A percentile compares a stretch with the other conserved stretches of the same genome.
Conservation (phyloP, 2,797 vertebrate genomes). For the Rhynchotus rufescens region DNA sequence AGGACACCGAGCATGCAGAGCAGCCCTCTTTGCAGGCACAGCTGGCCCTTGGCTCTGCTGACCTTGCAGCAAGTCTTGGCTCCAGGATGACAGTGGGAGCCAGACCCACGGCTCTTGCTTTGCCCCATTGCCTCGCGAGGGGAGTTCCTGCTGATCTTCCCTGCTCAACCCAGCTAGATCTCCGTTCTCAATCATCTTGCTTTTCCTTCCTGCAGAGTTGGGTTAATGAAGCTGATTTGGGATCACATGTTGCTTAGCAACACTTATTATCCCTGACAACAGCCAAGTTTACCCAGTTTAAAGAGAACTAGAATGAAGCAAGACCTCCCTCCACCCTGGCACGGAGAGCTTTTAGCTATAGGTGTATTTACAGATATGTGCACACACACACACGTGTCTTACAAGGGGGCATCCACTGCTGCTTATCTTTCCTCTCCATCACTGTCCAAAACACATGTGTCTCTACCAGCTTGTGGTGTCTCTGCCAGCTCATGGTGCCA, state of each 20-base stretch:
- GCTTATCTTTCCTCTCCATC: not conserved
- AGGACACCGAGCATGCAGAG: accelerated
- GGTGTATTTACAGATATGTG: not conserved
- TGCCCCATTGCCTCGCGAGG: not conserved
- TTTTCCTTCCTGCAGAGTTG: not conserved
- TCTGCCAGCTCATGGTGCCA: not conserved
- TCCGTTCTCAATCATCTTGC: not conserved
- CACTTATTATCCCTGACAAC: slow-evolving; percentile 4
- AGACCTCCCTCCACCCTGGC: not conserved
- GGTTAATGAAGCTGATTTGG: not conserved
- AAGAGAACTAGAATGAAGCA: not conserved
- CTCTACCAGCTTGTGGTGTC: not conserved
- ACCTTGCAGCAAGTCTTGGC: not conserved
- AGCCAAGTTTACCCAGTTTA: not conserved
- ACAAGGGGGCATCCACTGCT: not conserved
- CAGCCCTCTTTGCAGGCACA: not conserved
- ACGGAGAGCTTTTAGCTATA: not conserved
- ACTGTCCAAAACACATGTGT: not conserved
- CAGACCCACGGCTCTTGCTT: not conserved
- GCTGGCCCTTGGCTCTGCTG: not conserved
- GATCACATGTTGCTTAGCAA: slow-evolving; percentile 47
- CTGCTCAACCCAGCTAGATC: not conserved
- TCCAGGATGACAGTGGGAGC: accelerated
- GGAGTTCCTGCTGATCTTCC: not conserved
- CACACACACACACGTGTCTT: not conserved